phyloP scores from a whole-genome alignment of 2,888 invertebrate genomes.

The Dolichomitus sp. region DNA sequence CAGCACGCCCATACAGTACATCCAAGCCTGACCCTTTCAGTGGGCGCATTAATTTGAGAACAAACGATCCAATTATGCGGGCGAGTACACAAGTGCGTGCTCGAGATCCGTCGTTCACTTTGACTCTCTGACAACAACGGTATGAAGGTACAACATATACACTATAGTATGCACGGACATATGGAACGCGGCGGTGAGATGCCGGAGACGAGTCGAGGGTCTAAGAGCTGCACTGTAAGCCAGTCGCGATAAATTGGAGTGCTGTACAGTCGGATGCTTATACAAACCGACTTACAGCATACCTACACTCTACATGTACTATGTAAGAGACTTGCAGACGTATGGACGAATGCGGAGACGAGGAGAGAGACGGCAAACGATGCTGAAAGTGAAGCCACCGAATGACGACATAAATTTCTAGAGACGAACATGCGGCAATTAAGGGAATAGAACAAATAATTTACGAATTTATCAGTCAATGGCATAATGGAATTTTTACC shows the following conservation, averaged over 20 bases:
- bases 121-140: constrained; percentile 27
- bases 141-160: too few species aligned
- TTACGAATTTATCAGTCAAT: constrained; percentile 27
- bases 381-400: constrained; percentile 53
- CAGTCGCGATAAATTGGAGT: constrained; percentile 62
- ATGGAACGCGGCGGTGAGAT: constrained; percentile 46
- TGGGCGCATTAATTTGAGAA: constrained; percentile 68
- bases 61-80: constrained; percentile 70
- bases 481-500: too few species aligned
- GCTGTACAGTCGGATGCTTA: constrained; percentile 41
- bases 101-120: constrained; percentile 66
- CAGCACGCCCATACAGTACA: not conserved
- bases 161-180: constrained; percentile 8
- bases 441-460: too few species aligned
- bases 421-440: constrained; percentile 48
- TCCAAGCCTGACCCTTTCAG: constrained; percentile 22
- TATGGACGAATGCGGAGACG: not conserved
- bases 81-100: constrained; percentile 63
- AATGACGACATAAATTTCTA: constrained; percentile 60
- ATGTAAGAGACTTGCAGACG: not conserved
- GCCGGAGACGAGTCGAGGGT: constrained; percentile 47
- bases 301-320: not conserved
- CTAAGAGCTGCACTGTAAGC: constrained; percentile 11
- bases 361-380: constrained; percentile 26
- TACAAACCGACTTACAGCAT: constrained; percentile 47